These are phyloP conservation scores for Littorina saxatilis DNA, from an alignment of 1,140 invertebrate genomes.

Conservation along the genomic window DNA sequence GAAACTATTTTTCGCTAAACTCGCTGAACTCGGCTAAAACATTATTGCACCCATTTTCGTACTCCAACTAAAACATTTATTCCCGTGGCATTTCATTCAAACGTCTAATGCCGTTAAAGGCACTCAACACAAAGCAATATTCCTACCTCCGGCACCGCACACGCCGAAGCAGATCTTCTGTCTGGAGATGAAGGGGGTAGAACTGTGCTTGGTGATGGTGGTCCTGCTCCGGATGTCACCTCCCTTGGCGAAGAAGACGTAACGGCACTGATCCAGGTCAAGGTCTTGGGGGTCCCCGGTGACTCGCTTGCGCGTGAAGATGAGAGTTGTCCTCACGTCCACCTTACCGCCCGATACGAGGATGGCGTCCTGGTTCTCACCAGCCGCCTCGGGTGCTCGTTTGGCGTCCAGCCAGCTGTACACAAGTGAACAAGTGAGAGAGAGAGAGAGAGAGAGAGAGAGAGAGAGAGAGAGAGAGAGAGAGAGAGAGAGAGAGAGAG, in stretches of 20 bases:
- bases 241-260: constrained; percentile 92
- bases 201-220: constrained; percentile 88
- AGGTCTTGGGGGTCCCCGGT: constrained; percentile 87
- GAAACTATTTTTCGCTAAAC: too few species aligned
- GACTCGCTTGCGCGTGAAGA: constrained; percentile 86
- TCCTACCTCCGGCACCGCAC: constrained; percentile 31
- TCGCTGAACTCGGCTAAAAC: too few species aligned
- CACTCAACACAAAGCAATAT: too few species aligned
- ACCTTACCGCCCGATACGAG: constrained; percentile 71
- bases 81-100: too few species aligned
- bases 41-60: too few species aligned
- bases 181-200: constrained; percentile 85
- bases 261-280: constrained; percentile 90
- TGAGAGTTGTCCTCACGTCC: constrained; percentile 87
- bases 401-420: not conserved
- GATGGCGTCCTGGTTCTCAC: constrained; percentile 34
- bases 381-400: constrained; percentile 34
- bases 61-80: too few species aligned
- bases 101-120: too few species aligned
- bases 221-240: constrained; percentile 92
- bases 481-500: too few species aligned
- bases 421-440: too few species aligned
- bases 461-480: not conserved
- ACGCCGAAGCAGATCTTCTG: constrained; percentile 86
- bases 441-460: not conserved